Base-by-base conservation (phyloP, 1,140 invertebrate species). In the Bombus huntii region DNA sequence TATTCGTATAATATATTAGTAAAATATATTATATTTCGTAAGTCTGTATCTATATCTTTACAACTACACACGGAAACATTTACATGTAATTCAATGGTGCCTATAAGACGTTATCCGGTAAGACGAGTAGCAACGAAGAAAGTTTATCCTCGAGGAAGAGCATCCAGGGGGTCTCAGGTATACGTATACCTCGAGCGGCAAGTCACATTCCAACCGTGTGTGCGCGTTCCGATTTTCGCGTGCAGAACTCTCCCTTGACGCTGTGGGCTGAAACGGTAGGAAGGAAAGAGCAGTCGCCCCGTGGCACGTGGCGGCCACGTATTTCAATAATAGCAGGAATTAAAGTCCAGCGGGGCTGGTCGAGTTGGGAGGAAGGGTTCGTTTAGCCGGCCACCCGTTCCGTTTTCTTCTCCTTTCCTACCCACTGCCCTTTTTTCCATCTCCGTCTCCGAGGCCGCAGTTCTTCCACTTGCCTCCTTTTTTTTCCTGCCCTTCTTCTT, bases 311-410 rank as follows among this genome's bases (percentile, higher is more conserved):
- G 87, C 90, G 85, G 85, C 81, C 74, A 86, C 84, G 89, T 90
- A 90, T 90, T 87, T 91, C 87, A 91, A 92, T 93, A 93, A 93
- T 93, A 92, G 91, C 85, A 91, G 91, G 88, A 93, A 93, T 92
- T 93, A 93, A 92, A 92, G 90, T 81, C 83, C 59, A 80, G 6
- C 28, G n/a, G 53, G 53, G 74, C 74, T 76, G 73, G 42, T 18
- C 28, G 10, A 25, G 22, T 25, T 44, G 28, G 6, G 68, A 22
- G 42, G 37, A 78, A 53, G 70, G 87, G 72, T 82, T 88, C 78
- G 72, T 84, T 85, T 59, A 66, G 34, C 59, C 78, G 65, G 39
- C 71, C 86, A 85, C 88, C 75, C 53, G 85, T 85, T 87, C 85
- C 89, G 81, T 87, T 90, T 89, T 88, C 89, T 89, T 90, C 59